Evolutionary conservation across 1,140 invertebrate genomes (phyloP), one percentile per base, ranked within the genome.

Genomic region (Scaptodrosophila lebanonensis): DNA sequence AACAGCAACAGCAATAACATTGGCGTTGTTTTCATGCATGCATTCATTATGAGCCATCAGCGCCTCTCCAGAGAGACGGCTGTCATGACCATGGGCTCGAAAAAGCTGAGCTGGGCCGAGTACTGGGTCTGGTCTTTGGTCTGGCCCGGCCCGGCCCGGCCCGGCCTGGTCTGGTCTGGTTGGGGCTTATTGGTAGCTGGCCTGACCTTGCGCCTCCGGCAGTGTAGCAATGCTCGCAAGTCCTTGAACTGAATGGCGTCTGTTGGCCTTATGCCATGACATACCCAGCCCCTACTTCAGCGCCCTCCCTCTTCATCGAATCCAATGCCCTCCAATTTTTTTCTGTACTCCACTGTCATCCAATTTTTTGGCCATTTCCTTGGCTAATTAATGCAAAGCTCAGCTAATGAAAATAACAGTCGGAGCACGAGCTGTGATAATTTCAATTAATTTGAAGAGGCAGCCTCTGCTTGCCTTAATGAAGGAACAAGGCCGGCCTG

Each of bases 301-400:
- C 6, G 35, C 50, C 4, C 32, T 12, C n/a, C n/a, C n/a, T n/a
- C n/a, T n/a, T n/a, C n/a, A n/a, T n/a, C n/a, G n/a, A n/a, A n/a
- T n/a, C n/a, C 6, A 18, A 65, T 75, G 73, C 73, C 68, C 33
- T n/a, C n/a, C n/a, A n/a, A n/a, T n/a, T n/a, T n/a, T n/a, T n/a
- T n/a, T n/a, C n/a, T n/a, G n/a, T n/a, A n/a, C 38, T 67, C 57
- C 57, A 52, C 42, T 67, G 63, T 71, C 62, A 27, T 45, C 39
- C 18, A 48, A 36, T 47, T 59, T 52, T 32, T 22, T 22, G 25
- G 57, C 32, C 49, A 62, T 59, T 45, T 59, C 56, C 53, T 50
- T 38, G 64, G 68, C 59, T 77, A 77, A 77, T 77, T 77, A 82
- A 64, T 50, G 36, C 32, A 48, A 44, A 66, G 29, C 50, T 35